Percentiles rank a stretch among this genome's conserved stretches.
Conservation (phyloP, 2,888 invertebrate genomes). For the Drosophila mimica region DNA sequence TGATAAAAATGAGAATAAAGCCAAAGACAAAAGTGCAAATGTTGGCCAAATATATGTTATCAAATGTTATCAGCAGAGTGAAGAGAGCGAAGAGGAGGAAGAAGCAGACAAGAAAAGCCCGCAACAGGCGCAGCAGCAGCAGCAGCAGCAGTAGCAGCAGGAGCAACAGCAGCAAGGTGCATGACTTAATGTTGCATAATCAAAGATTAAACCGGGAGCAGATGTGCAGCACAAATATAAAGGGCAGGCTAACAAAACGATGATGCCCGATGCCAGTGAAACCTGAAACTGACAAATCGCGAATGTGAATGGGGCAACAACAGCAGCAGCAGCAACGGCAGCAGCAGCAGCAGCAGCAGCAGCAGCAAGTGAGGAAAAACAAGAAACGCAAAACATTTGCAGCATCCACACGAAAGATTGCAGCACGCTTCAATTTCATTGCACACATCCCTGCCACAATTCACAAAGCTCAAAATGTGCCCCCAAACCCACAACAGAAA, state of each 20-base stretch:
- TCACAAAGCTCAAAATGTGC: neutral
- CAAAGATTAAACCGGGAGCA: constrained; percentile 56
- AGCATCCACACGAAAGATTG: constrained; percentile 48
- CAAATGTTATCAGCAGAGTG: neutral
- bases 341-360: constrained; percentile 4
- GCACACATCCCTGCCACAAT: constrained; percentile 23
- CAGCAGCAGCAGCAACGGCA: constrained; percentile 7
- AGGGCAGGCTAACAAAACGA: constrained; percentile 39
- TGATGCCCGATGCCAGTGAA: constrained; percentile 21
- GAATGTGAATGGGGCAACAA: constrained; percentile 18
- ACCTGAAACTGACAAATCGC: constrained; percentile 42
- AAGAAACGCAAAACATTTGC: constrained; percentile 30
- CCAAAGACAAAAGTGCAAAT: no score
- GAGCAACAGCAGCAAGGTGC: constrained; percentile 41
- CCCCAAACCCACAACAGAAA: constrained; percentile 13
- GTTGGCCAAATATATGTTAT: neutral
- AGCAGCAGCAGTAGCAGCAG: neutral
- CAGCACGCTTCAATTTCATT: constrained; percentile 54
- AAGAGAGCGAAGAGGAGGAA: no score
- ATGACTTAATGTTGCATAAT: constrained; percentile 57
- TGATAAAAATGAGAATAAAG: no score
- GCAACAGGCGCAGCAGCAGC: constrained; percentile 5
- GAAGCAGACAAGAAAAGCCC: neutral
- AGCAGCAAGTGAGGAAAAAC: constrained; percentile 4
- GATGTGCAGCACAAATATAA: constrained; percentile 45